A percentile compares a stretch with the other conserved stretches of the same genome.
These are phyloP conservation scores for Tipula lateralis DNA, from an alignment of 2,888 invertebrate species.

Conservation along the genomic window DNA sequence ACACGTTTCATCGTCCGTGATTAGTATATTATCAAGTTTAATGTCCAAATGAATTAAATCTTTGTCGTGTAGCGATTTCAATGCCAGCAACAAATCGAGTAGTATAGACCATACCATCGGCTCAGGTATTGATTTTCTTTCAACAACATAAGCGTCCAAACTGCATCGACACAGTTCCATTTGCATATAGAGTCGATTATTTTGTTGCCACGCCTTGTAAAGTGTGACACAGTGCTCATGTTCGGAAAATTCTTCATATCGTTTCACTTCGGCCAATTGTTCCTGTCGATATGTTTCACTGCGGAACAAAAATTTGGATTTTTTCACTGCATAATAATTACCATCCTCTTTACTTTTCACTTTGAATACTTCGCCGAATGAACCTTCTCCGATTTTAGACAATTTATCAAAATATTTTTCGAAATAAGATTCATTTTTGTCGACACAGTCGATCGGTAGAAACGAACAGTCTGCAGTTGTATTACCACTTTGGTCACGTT, in stretches of 20 bases:
- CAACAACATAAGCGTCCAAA: conserved; percentile 55
- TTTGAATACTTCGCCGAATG: conserved; percentile 70
- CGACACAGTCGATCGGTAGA: conserved; percentile 45
- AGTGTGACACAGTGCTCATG: conserved; percentile 64
- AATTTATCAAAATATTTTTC: conserved; percentile 62
- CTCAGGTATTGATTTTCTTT: conserved; percentile 57
- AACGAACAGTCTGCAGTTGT: conserved; percentile 32
- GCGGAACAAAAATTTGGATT: conserved; percentile 57
- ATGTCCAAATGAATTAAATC: conserved; percentile 70
- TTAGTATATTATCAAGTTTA: conserved; percentile 71
- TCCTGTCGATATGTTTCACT: conserved; percentile 55
- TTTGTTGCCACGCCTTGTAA: conserved; percentile 69
- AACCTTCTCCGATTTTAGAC: conserved; percentile 64
- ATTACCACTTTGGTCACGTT: neutral
- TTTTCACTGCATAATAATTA: conserved; percentile 65
- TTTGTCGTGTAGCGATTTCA: conserved; percentile 63
- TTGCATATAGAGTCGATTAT: conserved; percentile 61
- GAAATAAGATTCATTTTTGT: conserved; percentile 53
- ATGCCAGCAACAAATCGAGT: conserved; percentile 58
- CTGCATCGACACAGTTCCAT: conserved; percentile 65
- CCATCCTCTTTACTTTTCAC: conserved; percentile 62
- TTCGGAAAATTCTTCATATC: conserved; percentile 62
- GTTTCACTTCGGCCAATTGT: conserved; percentile 60
- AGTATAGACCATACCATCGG: conserved; percentile 61
- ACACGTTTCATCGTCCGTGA: conserved; percentile 59